These are phyloP conservation scores for Lepus europaeus DNA, from an alignment of 2,113 vertebrate genomes.

Conservation along the genomic window DNA sequence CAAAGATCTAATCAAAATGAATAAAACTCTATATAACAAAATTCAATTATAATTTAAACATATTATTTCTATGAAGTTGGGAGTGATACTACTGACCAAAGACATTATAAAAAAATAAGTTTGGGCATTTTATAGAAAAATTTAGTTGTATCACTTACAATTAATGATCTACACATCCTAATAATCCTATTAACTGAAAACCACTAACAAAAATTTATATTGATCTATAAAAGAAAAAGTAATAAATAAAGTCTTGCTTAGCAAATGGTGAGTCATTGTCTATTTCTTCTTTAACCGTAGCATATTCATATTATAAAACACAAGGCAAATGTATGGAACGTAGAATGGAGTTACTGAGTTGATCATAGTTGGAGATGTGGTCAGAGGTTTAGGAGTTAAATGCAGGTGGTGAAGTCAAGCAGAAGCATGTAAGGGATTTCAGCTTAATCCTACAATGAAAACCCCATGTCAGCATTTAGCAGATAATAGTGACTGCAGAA, in stretches of 20 bases:
- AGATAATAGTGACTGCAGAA: background rate
- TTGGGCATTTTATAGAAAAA: background rate
- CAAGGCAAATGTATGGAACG: background rate
- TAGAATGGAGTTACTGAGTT: background rate
- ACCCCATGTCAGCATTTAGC: background rate
- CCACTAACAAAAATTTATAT: background rate
- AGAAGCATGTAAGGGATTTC: background rate
- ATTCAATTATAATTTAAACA: background rate
- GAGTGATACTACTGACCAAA: background rate
- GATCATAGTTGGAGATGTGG: background rate
- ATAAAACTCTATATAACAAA: background rate
- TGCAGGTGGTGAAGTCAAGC: rapidly evolving
- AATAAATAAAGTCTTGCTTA: background rate
- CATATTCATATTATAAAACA: background rate
- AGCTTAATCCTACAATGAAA: background rate
- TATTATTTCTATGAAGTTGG: background rate
- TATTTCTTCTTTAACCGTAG: background rate
- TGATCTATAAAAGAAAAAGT: background rate
- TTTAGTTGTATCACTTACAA: background rate
- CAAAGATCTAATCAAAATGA: background rate
- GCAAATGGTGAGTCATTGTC: background rate
- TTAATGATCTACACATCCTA: background rate
- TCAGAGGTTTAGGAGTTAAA: background rate
- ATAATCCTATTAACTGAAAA: background rate
- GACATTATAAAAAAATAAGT: background rate